Evolutionary conservation across 2,797 vertebrate genomes (phyloP).

Genomic region (Cottoperca gobio): DNA sequence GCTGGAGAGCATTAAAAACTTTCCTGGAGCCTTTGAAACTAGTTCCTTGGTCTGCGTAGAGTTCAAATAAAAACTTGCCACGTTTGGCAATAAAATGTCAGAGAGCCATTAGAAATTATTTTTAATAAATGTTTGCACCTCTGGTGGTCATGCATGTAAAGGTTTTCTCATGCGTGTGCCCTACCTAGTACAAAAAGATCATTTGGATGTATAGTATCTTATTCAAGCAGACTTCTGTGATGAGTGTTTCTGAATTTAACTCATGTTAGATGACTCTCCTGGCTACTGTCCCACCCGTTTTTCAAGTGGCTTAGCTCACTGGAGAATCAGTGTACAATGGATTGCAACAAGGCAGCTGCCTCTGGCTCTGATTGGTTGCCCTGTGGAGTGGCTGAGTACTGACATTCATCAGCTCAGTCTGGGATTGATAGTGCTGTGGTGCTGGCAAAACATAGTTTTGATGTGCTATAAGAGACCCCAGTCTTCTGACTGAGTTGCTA

Average conservation of each 20-base stretch:
- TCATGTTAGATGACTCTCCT: not conserved
- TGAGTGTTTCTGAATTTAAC: conserved; percentile 14
- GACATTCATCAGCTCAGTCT: not conserved
- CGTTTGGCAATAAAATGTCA: conserved; percentile 8
- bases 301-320: conserved; percentile 27
- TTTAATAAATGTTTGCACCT: not conserved
- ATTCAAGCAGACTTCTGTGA: not conserved
- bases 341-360: conserved; percentile 1
- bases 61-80: conserved; percentile 15
- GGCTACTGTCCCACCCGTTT: conserved; percentile 2
- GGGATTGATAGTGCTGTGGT: not conserved
- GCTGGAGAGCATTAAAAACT: conserved; percentile 57
- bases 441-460: not conserved
- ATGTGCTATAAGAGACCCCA: not conserved
- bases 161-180: not conserved
- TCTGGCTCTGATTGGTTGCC: conserved; percentile 8
- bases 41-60: not conserved
- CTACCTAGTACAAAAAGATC: not conserved
- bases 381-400: not conserved
- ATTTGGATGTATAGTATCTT: not conserved
- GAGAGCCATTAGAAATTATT: conserved; percentile 4
- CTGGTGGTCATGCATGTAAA: conserved; percentile 1
- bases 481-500: not conserved
- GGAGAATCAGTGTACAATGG: not conserved
- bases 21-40: conserved; percentile 44